Conservation (phyloP, 2,888 invertebrate species). For the Himalopsyche japonica region DNA sequence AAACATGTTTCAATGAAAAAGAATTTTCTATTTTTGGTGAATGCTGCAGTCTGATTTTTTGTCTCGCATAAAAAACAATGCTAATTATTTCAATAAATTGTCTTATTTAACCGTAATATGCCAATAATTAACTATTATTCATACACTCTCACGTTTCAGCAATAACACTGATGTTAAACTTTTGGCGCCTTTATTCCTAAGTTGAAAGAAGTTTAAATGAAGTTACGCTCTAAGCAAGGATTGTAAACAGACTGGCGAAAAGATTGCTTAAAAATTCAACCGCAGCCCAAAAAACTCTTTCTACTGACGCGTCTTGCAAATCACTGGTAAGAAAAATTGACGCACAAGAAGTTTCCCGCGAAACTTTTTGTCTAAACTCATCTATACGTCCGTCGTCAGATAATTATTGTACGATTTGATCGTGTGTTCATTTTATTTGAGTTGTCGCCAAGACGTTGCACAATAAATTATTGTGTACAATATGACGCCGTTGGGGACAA, state of each 20-base stretch:
- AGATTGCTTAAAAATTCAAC: not conserved
- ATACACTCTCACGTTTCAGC: not conserved
- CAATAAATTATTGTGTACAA: conserved; percentile 27
- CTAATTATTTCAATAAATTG: not conserved
- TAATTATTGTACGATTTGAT: conserved; percentile 1
- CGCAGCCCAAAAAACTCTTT: not conserved
- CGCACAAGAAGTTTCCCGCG: conserved; percentile 1
- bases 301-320: conserved; percentile 5
- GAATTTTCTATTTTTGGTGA: not conserved
- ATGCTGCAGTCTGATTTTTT: not conserved
- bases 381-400: conserved; percentile 11
- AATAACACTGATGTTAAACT: not conserved
- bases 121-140: not conserved
- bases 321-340: not conserved
- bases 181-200: not conserved
- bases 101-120: not conserved
- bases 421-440: conserved; percentile 36
- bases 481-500: not conserved
- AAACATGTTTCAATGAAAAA: not conserved
- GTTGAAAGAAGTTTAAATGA: not conserved
- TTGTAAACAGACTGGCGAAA: conserved; percentile 12
- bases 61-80: not conserved
- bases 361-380: not conserved
- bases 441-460: conserved; percentile 38
- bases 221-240: not conserved